Base-by-base conservation (phyloP, 2,113 vertebrate genomes). In the Apaloderma vittatum region DNA sequence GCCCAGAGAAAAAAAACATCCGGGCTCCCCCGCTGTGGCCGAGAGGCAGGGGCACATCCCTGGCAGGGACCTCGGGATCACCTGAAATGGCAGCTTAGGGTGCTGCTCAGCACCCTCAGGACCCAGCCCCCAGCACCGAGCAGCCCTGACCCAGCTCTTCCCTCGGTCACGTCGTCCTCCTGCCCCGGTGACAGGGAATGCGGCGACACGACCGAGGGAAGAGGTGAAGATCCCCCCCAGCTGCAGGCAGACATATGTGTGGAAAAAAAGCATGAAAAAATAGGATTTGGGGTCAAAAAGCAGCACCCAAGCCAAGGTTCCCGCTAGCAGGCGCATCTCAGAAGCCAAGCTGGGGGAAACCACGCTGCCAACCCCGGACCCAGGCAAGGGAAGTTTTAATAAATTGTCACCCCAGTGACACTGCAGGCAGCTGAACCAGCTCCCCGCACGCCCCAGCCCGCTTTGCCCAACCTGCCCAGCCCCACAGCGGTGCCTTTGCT, bases 121-220 rank as follows among this genome's bases (percentile, higher is more conserved):
- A 79, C 7, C 54, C 3, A 7, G 20, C 54, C 78, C 71, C 63
- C 46, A 1, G 4, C 20, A 36, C 23, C n/a, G 4, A n/a, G 62
- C 1, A 5, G 34, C 27, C 55, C 55, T 2, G 45, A 46, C 45
- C 18, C 45, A 46, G 12, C 45, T 40, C 40, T 40, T 40, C 40
- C 40, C 40, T 40, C 40, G 40, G 40, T 40, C 40, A 12, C 10
- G 40, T 40, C 40, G 40, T 12, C 40, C 40, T 40, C 8, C 40
- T 12, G 40, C 40, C 40, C 40, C 40, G 40, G 40, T 40, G 40
- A 40, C 40, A 12, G n/a, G n/a, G n/a, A n/a, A n/a, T n/a, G n/a
- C n/a, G 14, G 9, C 12, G 15, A 15, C 2, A 0, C 0, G n/a
- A 45, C 0, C 6, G 63, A 65, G 32, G 10, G 26, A n/a, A 63